phyloP scores from a whole-genome alignment of 2,888 invertebrate species.

The Tenthredo amoena region DNA sequence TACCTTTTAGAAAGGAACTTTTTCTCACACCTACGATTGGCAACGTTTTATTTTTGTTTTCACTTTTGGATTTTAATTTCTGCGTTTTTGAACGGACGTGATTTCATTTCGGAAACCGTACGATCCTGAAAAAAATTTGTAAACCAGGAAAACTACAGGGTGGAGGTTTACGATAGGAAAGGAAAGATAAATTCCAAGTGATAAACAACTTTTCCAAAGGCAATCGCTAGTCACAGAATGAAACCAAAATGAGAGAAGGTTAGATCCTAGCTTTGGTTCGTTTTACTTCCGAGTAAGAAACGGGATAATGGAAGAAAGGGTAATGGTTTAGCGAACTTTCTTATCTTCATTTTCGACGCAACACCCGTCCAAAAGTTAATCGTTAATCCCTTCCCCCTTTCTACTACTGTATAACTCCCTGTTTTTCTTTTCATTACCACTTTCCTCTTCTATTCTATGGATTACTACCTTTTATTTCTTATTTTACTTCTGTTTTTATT shows the following conservation, averaged over 20 bases:
- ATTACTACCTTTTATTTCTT: not conserved
- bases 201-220: not conserved
- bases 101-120: too few species aligned
- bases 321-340: slow-evolving; percentile 46
- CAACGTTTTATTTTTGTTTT: not conserved
- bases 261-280: not conserved
- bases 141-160: too few species aligned
- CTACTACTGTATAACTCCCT: not conserved
- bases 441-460: not conserved
- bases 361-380: slow-evolving; percentile 38
- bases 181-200: not conserved
- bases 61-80: not conserved
- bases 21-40: not conserved
- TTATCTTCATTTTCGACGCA: slow-evolving; percentile 48
- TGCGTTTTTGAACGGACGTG: not conserved
- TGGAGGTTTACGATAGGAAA: not conserved
- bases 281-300: slow-evolving; percentile 24
- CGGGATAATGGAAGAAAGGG: slow-evolving; percentile 43
- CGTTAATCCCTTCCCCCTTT: slow-evolving; percentile 21
- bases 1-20: not conserved
- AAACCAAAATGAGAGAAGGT: not conserved
- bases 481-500: not conserved
- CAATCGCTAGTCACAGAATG: not conserved
- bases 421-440: not conserved
- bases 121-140: too few species aligned